phyloP scores from a whole-genome alignment of 2,797 vertebrate genomes.

The Chelonia mydas region DNA sequence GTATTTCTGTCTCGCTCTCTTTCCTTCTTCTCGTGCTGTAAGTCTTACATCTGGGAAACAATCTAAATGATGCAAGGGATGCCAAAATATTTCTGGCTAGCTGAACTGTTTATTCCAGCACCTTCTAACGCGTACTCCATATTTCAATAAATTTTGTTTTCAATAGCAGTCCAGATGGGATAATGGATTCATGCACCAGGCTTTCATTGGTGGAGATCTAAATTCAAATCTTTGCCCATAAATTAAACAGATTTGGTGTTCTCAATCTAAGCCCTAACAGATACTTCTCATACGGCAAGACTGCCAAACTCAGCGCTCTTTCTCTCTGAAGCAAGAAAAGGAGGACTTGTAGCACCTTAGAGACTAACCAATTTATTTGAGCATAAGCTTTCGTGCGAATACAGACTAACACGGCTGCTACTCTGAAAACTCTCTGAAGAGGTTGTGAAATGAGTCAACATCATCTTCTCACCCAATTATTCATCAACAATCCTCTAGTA shows the following conservation, averaged over 20 bases:
- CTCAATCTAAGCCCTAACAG: background rate
- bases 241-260: conserved; percentile 4
- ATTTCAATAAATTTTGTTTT: background rate
- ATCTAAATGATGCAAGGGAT: background rate
- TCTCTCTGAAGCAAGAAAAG: background rate
- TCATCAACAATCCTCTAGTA: background rate
- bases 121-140: background rate
- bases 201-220: conserved; percentile 26
- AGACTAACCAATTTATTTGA: no score
- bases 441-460: background rate
- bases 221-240: conserved; percentile 36
- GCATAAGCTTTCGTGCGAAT: no score
- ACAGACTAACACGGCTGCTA: no score
- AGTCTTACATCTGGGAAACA: background rate
- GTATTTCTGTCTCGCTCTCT: background rate
- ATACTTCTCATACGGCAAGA: accelerated
- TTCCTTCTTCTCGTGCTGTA: background rate
- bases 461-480: background rate
- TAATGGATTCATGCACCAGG: background rate
- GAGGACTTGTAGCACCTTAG: no score
- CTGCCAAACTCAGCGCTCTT: background rate
- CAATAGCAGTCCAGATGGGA: background rate
- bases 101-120: conserved; percentile 23
- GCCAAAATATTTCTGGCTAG: background rate
- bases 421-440: background rate